These are phyloP conservation scores for Alcis repandata DNA, from an alignment of 2,888 invertebrate genomes.

Conservation along the genomic window DNA sequence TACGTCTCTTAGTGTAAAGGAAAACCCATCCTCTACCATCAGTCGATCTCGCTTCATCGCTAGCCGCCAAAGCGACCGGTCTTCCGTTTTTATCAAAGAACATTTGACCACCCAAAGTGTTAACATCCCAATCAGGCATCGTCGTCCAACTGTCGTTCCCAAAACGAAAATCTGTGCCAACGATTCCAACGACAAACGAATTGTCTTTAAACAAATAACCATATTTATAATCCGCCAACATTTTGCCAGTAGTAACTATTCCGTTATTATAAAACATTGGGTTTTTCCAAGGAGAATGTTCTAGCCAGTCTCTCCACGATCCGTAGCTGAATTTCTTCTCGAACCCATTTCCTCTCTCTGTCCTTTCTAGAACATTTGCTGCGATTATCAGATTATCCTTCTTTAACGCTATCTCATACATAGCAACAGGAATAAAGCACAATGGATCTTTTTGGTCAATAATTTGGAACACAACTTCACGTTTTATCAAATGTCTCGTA, in stretches of 20 bases:
- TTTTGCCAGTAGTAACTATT: not conserved
- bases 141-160: not conserved
- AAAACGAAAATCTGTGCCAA: not conserved
- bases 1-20: not conserved
- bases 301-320: not conserved
- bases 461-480: not conserved
- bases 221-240: not conserved
- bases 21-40: not conserved
- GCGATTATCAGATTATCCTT: not conserved
- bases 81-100: constrained; percentile 1
- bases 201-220: not conserved
- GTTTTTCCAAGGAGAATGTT: not conserved
- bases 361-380: not conserved
- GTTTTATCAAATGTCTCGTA: not conserved
- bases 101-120: not conserved
- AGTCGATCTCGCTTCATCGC: not conserved
- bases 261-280: not conserved
- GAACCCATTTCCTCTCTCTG: not conserved
- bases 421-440: not conserved
- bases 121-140: not conserved
- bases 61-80: not conserved
- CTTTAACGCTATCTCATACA: not conserved
- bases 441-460: not conserved
- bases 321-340: not conserved
- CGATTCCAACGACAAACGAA: not conserved